Conservation (phyloP, 2,797 vertebrate genomes). For the Hyperoplus immaculatus region DNA sequence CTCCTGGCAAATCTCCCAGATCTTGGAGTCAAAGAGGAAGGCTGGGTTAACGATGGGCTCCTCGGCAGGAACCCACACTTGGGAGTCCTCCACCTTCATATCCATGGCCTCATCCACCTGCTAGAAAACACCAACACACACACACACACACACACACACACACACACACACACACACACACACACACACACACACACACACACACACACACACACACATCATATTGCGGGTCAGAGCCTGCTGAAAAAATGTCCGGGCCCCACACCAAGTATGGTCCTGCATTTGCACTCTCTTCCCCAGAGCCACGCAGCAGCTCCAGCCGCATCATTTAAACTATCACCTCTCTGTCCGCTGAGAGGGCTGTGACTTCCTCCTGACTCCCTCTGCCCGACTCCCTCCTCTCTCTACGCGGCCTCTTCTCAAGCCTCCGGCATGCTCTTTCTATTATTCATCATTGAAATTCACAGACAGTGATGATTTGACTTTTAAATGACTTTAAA, state of each 20-base stretch:
- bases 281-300: slow-evolving; percentile 57
- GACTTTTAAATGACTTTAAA: slow-evolving; percentile 86
- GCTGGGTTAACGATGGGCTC: slow-evolving; percentile 92
- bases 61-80: slow-evolving; percentile 95
- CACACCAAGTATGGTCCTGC: slow-evolving; percentile 38
- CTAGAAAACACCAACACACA: slow-evolving; percentile 52
- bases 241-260: slow-evolving; percentile 19
- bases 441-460: slow-evolving; percentile 79
- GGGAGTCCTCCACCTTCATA: slow-evolving; percentile 91
- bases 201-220: slow-evolving; percentile 17
- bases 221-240: slow-evolving; percentile 26
- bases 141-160: slow-evolving; percentile 22
- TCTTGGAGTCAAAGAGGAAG: slow-evolving; percentile 94
- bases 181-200: slow-evolving; percentile 11
- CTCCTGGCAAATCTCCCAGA: slow-evolving; percentile 95
- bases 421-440: slow-evolving; percentile 65
- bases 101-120: slow-evolving; percentile 88
- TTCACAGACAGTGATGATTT: slow-evolving; percentile 82
- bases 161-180: slow-evolving; percentile 15
- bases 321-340: slow-evolving; percentile 75
- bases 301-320: slow-evolving; percentile 46
- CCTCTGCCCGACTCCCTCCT: slow-evolving; percentile 54
- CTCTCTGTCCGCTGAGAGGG: slow-evolving; percentile 62
- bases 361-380: slow-evolving; percentile 70
- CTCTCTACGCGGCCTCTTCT: slow-evolving; percentile 41